Percentiles rank a stretch among this genome's conserved stretches.
These are phyloP conservation scores for Glyptemys insculpta DNA, from an alignment of 2,797 vertebrate genomes.

Conservation along the genomic window DNA sequence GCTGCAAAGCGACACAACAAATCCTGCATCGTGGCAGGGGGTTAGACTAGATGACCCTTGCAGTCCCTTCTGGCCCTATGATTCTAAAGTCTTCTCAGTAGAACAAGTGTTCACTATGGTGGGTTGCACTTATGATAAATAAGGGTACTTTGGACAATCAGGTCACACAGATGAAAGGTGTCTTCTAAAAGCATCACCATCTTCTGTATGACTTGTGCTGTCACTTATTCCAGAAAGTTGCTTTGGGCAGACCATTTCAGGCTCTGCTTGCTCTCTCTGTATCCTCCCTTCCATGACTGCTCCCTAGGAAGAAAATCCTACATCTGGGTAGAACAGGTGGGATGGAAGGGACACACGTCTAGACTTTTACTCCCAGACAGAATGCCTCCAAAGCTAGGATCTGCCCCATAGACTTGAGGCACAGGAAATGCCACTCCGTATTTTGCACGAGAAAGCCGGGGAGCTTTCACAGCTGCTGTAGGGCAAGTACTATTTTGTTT, in stretches of 20 bases:
- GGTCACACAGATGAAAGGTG: background rate
- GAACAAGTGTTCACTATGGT: background rate
- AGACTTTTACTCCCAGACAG: background rate
- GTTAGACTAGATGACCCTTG: too few relatives aligned
- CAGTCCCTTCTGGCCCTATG: too few relatives aligned
- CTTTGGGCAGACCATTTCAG: background rate
- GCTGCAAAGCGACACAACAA: too few relatives aligned
- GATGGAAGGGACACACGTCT: rapidly evolving
- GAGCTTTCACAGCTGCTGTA: background rate
- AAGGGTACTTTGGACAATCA: background rate
- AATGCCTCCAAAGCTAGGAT: rapidly evolving
- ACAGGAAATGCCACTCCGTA: rapidly evolving
- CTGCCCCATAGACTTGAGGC: rapidly evolving
- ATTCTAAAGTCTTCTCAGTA: background rate
- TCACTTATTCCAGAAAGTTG: rapidly evolving
- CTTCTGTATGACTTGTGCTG: background rate
- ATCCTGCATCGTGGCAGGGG: too few relatives aligned
- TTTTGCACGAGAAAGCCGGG: background rate
- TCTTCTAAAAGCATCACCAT: background rate
- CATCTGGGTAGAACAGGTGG: background rate
- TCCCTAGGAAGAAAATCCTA: background rate
- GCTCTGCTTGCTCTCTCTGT: background rate
- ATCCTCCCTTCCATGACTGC: background rate
- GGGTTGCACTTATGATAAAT: background rate
- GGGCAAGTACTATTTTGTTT: background rate